These are phyloP conservation scores for Eupeodes luniger DNA, from an alignment of 2,888 invertebrate genomes.

Conservation along the genomic window DNA sequence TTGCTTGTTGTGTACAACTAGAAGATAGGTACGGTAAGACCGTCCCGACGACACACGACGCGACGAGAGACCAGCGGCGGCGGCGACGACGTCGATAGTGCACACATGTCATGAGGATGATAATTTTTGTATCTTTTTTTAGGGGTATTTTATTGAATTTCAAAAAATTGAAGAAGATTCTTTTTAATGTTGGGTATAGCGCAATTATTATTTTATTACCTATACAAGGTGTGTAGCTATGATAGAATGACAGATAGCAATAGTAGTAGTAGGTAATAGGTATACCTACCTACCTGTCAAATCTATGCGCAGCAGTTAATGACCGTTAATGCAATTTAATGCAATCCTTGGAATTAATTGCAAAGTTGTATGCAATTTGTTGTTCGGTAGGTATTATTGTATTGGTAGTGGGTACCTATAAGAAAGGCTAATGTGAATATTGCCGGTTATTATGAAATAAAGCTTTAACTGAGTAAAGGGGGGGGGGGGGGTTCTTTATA, in stretches of 20 bases:
- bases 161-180: neutral
- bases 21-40: no score
- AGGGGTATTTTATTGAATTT: no score
- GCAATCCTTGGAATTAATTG: slow-evolving; percentile 60
- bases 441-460: slow-evolving; percentile 29
- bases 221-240: neutral
- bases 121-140: neutral
- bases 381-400: neutral
- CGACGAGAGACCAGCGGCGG: neutral
- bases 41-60: no score
- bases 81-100: neutral
- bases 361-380: slow-evolving; percentile 16
- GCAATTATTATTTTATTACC: slow-evolving; percentile 24
- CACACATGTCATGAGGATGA: slow-evolving; percentile 27
- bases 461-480: no score
- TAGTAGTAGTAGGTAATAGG: neutral
- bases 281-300: neutral
- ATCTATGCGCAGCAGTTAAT: slow-evolving; percentile 25
- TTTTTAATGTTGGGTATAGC: slow-evolving; percentile 5
- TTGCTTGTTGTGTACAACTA: slow-evolving; percentile 7
- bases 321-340: slow-evolving; percentile 57
- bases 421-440: slow-evolving; percentile 9
- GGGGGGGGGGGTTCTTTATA: neutral
- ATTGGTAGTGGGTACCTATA: neutral
- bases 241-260: neutral